Conservation (phyloP, 2,113 vertebrate species). For the Amphilophus citrinellus region DNA sequence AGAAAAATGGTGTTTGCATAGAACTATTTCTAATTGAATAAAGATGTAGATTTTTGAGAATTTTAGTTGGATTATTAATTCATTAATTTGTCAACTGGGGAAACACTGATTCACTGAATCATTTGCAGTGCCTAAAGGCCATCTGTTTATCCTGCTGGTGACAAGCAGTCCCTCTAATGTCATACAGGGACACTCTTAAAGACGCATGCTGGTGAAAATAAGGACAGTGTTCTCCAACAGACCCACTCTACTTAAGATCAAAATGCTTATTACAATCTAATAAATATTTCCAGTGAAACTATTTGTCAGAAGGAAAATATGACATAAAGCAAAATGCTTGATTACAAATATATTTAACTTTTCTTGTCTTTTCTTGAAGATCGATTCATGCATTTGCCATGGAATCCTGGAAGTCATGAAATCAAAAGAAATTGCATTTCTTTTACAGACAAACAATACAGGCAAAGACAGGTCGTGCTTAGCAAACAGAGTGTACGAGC, state of each 20-base stretch:
- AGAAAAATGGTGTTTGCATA: not conserved
- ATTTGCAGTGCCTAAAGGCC: conserved; percentile 30
- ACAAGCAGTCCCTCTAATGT: conserved; percentile 35
- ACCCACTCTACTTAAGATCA: conserved; percentile 5
- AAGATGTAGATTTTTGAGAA: not conserved
- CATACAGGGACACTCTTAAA: conserved; percentile 24
- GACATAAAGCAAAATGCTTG: not conserved
- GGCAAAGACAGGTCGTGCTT: conserved; percentile 13
- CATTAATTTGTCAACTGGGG: conserved; percentile 32
- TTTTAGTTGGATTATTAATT: not conserved
- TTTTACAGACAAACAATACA: conserved; percentile 36
- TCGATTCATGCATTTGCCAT: conserved; percentile 40
- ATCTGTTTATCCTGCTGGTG: conserved; percentile 49
- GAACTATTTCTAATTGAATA: not conserved
- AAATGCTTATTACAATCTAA: conserved; percentile 4
- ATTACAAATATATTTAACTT: conserved; percentile 30
- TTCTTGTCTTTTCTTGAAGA: conserved; percentile 24
- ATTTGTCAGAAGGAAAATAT: not conserved
- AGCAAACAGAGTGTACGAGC: conserved; percentile 17
- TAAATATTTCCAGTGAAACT: not conserved
- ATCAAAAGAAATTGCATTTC: conserved; percentile 41
- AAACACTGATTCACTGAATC: conserved; percentile 28
- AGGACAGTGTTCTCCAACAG: not conserved
- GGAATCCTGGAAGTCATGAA: conserved; percentile 43
- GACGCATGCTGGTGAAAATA: not conserved